Percentiles rank a stretch among this genome's conserved stretches.
These are phyloP conservation scores for Gerris lacustris DNA, from an alignment of 2,888 invertebrate genomes.

Conservation along the genomic window DNA sequence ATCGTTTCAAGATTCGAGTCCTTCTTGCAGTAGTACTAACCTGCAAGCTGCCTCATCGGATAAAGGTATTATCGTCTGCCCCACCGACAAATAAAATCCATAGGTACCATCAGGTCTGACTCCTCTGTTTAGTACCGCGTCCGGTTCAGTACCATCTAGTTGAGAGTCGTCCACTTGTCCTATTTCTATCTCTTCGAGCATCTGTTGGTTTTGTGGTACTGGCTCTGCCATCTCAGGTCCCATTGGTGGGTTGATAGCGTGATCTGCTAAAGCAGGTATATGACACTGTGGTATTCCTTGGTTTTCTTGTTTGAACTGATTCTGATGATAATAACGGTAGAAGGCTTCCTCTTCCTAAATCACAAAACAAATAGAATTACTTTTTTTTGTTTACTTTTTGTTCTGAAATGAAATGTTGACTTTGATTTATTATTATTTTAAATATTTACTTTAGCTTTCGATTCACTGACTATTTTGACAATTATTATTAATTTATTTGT, in stretches of 20 bases:
- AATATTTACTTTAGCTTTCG: no score
- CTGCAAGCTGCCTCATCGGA: background rate
- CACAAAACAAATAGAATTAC: no score
- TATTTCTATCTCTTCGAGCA: background rate
- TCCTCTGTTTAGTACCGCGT: background rate
- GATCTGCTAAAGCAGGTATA: background rate
- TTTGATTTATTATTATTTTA: no score
- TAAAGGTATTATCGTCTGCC: background rate
- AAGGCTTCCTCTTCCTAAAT: background rate
- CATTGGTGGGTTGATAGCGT: background rate
- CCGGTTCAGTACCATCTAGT: background rate
- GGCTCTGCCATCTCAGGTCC: background rate
- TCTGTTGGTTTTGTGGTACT: background rate
- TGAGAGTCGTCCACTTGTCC: background rate
- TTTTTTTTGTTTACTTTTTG: no score
- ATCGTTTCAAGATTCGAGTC: background rate
- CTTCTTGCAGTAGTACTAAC: background rate
- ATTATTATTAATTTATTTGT: no score
- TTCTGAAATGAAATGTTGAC: no score
- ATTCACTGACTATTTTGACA: no score
- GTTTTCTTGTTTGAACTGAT: background rate
- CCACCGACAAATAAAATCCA: background rate
- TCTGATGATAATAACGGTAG: background rate
- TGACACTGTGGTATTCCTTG: background rate
- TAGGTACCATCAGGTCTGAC: background rate